Evolutionary conservation across 1,140 invertebrate genomes (phyloP).

Genomic region (Macrosteles quadrilineatus): DNA sequence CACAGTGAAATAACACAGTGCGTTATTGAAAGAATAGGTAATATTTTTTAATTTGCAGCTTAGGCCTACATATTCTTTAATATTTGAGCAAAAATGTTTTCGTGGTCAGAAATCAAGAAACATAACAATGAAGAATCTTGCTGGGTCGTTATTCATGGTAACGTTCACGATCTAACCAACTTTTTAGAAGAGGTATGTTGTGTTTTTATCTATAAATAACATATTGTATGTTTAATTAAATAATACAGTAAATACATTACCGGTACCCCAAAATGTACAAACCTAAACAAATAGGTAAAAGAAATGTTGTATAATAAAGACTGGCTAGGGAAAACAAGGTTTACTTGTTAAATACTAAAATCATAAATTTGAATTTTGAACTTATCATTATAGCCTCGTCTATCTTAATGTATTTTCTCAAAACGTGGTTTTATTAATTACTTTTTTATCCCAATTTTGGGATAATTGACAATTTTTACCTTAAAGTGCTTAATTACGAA

Average conservation of each 20-base stretch:
- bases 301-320: not conserved
- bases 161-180: conserved; percentile 70
- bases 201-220: not conserved
- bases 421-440: too few species aligned
- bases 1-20: too few species aligned
- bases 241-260: not conserved
- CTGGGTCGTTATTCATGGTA: conserved; percentile 41
- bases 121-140: conserved; percentile 31
- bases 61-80: too few species aligned
- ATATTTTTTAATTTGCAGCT: too few species aligned
- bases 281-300: not conserved
- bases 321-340: not conserved
- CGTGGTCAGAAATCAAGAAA: conserved; percentile 31
- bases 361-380: not conserved
- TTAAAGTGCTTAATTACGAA: too few species aligned
- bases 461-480: too few species aligned
- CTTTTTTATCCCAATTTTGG: too few species aligned
- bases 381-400: too few species aligned
- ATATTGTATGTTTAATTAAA: not conserved
- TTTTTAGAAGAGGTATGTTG: conserved; percentile 60
- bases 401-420: too few species aligned
- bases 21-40: too few species aligned
- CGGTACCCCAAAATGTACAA: not conserved
- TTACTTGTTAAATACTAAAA: not conserved
- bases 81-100: too few species aligned